Evolutionary conservation across 2,888 invertebrate genomes (phyloP), one percentile per base, ranked within the genome.

Genomic region (Branchipolynoe longqiensis): DNA sequence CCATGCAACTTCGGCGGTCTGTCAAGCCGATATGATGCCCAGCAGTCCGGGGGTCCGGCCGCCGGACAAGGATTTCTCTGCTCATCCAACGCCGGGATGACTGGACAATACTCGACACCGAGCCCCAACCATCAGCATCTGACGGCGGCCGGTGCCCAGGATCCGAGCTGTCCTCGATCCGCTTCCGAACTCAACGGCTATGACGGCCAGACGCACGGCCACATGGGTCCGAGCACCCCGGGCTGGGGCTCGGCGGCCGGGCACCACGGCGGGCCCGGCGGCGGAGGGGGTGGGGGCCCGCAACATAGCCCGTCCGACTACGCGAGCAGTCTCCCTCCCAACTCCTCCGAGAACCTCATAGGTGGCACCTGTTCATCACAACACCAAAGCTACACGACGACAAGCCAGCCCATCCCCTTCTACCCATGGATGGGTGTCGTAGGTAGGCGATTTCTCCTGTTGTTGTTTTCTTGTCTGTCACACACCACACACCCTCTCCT

Each of bases 371-470:
- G 73, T 36, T 31, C 64, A 48, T 62, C 62, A 40, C 83, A 62
- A 69, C 83, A 83, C 38, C 83, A 62, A 36, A 64, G 59, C 83
- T 83, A 83, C 48, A 64, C 83, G 31, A 78, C 84, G 40, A 33
- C 84, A 38, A 62, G 73, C 36, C 85, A 85, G 48, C 73, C 83
- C 54, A 83, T 86, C 41, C 86, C 86, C 48, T 86, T 86, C 83
- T 86, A 86, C 84, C 86, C 86, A 31, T 86, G 86, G 86, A 86
- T 86, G 86, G 86, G 86, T 14, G 81, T 86, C 33, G 86, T 86
- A 84, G 86, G 86, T 86, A 69, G 83, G 74, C 18, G n/a, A n/a
- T n/a, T n/a, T n/a, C 48, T 48, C 48, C 48, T 48, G n/a, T n/a
- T n/a, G n/a, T n/a, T n/a, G n/a, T n/a, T n/a, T n/a, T n/a, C 18